Percentiles rank a stretch among this genome's conserved stretches.
Evolutionary conservation across 2,888 invertebrate species (phyloP).

Genomic region (Phengaris alcon): DNA sequence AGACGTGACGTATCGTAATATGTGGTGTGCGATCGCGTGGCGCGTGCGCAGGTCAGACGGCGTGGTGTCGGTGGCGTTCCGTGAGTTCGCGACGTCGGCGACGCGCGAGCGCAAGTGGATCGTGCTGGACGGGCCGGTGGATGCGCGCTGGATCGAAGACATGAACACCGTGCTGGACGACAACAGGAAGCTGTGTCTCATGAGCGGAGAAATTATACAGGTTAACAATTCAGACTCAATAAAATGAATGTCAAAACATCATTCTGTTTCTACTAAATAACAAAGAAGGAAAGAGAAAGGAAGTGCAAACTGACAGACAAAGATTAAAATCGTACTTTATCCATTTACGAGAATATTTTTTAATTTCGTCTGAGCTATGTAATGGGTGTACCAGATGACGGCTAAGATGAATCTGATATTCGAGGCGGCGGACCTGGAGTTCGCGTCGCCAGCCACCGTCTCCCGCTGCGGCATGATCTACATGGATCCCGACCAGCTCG

Average conservation of each 20-base stretch:
- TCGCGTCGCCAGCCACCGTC: conserved; percentile 97
- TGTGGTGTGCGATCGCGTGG: no score
- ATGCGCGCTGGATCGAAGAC: conserved; percentile 98
- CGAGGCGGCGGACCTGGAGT: conserved; percentile 95
- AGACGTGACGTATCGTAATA: no score
- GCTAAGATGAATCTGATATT: conserved; percentile 95
- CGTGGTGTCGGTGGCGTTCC: conserved; percentile 93
- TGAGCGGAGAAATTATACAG: conserved; percentile 97
- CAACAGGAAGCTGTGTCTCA: conserved; percentile 96
- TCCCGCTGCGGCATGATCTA: conserved; percentile 97
- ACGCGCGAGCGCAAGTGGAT: conserved; percentile 93
- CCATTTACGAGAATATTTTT: no score
- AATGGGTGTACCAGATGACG: conserved; percentile 83
- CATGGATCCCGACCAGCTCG: conserved; percentile 92
- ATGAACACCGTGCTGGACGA: conserved; percentile 97
- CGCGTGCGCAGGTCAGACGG: conserved; percentile 82
- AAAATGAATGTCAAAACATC: no score
- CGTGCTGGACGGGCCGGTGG: conserved; percentile 96
- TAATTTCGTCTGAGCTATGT: neutral
- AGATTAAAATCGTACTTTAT: no score
- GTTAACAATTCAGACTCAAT: conserved; percentile 46
- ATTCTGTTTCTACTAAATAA: no score
- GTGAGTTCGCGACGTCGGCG: conserved; percentile 89
- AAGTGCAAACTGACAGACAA: no score
- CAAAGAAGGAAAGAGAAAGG: no score